phyloP scores from a whole-genome alignment of 2,797 vertebrate genomes.

The Falco columbarius region DNA sequence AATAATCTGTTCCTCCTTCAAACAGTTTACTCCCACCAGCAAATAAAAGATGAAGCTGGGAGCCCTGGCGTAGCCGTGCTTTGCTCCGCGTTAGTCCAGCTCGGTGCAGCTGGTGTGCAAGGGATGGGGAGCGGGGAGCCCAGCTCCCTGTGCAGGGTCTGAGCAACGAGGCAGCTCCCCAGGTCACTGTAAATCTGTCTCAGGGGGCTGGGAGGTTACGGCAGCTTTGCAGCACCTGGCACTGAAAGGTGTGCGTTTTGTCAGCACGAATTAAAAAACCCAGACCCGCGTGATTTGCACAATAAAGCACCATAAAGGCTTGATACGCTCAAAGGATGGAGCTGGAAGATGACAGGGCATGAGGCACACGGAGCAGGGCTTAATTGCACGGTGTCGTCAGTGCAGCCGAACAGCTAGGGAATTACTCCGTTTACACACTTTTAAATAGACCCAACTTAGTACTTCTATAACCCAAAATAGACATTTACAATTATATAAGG shows the following conservation, averaged over 20 bases:
- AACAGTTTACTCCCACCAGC: not conserved
- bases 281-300: not conserved
- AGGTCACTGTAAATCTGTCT: not conserved
- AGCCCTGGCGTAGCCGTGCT: not conserved
- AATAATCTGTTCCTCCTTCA: not conserved
- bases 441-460: not conserved
- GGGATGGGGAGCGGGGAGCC: not conserved
- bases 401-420: not conserved
- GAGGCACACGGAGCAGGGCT: not conserved
- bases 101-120: not conserved
- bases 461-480: not conserved
- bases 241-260: not conserved
- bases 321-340: not conserved
- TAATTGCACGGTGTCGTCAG: not conserved
- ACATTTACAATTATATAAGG: not conserved
- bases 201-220: not conserved
- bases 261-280: not conserved
- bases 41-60: not conserved
- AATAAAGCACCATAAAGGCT: not conserved
- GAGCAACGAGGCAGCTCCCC: too few relatives aligned
- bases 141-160: too few relatives aligned
- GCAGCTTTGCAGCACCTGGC: not conserved
- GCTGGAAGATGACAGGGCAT: not conserved
- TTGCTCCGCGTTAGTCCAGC: rapidly evolving
- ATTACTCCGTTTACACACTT: not conserved